Conservation (phyloP, 2,113 vertebrate species). For the Larimichthys crocea region DNA sequence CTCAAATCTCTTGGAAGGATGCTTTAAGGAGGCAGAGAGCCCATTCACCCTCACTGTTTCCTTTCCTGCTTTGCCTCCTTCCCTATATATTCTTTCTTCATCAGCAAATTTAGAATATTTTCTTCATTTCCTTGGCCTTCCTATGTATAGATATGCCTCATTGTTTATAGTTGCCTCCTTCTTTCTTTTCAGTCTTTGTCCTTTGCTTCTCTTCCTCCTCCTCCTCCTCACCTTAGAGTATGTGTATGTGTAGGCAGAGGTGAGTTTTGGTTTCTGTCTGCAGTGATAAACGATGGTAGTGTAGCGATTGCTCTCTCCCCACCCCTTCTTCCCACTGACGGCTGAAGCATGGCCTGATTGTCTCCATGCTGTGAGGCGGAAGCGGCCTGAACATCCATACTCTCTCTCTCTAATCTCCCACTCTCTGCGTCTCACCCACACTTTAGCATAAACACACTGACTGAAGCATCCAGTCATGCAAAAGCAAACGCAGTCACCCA, state of each 20-base stretch:
- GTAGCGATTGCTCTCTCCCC: conserved; percentile 38
- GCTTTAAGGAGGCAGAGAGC: conserved; percentile 25
- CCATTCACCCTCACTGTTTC: background rate
- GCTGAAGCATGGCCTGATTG: conserved; percentile 63
- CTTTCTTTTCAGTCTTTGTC: background rate
- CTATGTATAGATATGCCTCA: background rate
- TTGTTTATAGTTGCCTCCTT: conserved; percentile 14
- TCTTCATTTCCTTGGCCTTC: background rate
- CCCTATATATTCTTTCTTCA: background rate
- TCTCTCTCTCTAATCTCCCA: conserved; percentile 5
- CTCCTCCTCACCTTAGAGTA: conserved; percentile 14
- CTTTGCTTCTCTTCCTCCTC: background rate
- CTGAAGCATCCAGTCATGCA: conserved; percentile 52
- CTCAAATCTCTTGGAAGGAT: conserved; percentile 17
- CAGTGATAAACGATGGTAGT: conserved; percentile 52
- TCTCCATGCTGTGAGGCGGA: conserved; percentile 62
- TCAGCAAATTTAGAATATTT: background rate
- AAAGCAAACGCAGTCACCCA: conserved; percentile 40
- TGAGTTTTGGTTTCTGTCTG: conserved; percentile 44
- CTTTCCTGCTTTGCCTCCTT: background rate
- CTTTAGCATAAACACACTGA: conserved; percentile 43
- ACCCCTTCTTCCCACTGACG: conserved; percentile 54
- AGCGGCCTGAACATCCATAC: conserved; percentile 32
- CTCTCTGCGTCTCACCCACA: conserved; percentile 31
- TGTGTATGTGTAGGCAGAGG: conserved; percentile 41